Base-by-base conservation (phyloP, 2,113 vertebrate genomes). In the Sorex araneus region DNA sequence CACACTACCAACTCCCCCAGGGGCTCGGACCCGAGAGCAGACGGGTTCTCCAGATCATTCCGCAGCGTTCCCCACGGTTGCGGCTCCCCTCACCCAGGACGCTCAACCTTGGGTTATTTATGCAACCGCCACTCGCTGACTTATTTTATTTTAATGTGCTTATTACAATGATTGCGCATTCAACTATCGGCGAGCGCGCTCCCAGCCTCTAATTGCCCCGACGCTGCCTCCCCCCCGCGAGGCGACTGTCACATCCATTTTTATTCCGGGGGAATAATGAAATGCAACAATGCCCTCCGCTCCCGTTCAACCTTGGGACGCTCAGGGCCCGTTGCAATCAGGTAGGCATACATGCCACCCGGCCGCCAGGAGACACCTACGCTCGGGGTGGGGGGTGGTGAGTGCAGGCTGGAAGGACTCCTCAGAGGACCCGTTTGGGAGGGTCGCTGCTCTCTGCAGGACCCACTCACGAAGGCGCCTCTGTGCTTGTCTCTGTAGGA, bases 161-260 rank as follows among this genome's bases (percentile, higher is more conserved):
- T 95, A 96, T 94, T 94, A 91, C 82, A 92, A 95, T 96, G 91
- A 95, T 96, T 92, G 86, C 93, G 73, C 84, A 64, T 93, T 95
- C 84, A 67, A 92, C 69, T 80, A 82, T 3, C 92, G 84, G 7
- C 0, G 1, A 30, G 90, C 12, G 57, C 50, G 66, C 91, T 95
- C 93, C 79, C 27, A 91, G 93, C 91, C 43, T 90, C 87, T 88
- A 96, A 95, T 93, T 95, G 83, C 91, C 78, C 76, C 36, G 32
- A 82, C 40, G 82, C 43, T 60, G 47, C 80, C 47, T 76, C 43
- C 69, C 64, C 25, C 84, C 64, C 28, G 82, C 74, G 54, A 75
- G 95, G 92, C 84, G 84, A 73, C 71, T 88, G 87, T 86, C 0
- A 74, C 94, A 92, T 94, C 92, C 95, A 96, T 89, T 93, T 96